Percentiles rank a stretch among this genome's conserved stretches.
Evolutionary conservation across 2,113 vertebrate genomes (phyloP).

Genomic region (Promerops cafer): DNA sequence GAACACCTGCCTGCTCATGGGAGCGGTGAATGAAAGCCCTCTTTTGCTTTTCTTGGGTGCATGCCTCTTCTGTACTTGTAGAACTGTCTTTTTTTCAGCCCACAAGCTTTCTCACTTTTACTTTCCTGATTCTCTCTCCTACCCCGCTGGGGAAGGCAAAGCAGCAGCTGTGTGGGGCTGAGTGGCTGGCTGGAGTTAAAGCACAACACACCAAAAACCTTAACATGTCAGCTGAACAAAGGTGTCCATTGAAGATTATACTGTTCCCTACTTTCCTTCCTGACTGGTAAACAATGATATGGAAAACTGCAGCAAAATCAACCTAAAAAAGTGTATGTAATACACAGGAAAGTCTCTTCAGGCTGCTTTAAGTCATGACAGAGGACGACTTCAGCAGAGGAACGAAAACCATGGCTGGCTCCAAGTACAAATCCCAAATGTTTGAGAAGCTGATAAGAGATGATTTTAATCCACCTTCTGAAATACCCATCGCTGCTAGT

Average conservation of each 20-base stretch:
- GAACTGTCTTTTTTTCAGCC: background rate
- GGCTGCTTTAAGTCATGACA: background rate
- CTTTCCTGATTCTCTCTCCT: background rate
- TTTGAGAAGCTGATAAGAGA: background rate
- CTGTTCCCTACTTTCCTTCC: background rate
- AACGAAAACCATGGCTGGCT: background rate
- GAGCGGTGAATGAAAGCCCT: background rate
- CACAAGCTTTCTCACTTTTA: background rate
- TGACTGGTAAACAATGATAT: background rate
- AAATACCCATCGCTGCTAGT: background rate
- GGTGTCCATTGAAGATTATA: background rate
- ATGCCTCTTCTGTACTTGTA: background rate
- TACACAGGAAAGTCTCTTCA: background rate
- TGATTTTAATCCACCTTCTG: background rate
- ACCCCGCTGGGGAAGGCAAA: background rate
- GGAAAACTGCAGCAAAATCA: background rate
- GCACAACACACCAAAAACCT: background rate
- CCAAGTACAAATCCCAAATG: background rate
- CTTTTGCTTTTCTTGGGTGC: background rate
- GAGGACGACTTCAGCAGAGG: accelerated
- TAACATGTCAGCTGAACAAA: background rate
- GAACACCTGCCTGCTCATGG: background rate
- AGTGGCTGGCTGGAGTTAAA: background rate
- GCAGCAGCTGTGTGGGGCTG: background rate
- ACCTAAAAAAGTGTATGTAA: background rate